Base-by-base conservation (phyloP, 1,140 invertebrate species). In the Bathynomus jamesi region DNA sequence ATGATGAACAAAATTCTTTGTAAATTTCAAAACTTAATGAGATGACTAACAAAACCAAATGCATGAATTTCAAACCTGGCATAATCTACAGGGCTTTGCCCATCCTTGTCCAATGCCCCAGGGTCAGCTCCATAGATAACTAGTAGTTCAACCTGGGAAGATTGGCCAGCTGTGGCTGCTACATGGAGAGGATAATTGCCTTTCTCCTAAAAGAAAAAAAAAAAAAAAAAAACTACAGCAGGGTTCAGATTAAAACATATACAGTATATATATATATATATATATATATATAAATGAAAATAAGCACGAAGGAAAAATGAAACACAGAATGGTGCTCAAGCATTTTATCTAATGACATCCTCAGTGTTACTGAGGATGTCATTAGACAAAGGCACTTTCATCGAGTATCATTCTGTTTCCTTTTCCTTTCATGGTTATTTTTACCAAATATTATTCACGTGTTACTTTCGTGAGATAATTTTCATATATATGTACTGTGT, bases 41-140 rank as follows among this genome's bases (percentile, higher is more conserved):
- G n/a, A n/a, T n/a, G 30, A 63, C 27, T 4, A 63, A 1, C 64
- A n/a, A n/a, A n/a, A n/a, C n/a, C n/a, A n/a, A n/a, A n/a, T n/a
- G n/a, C n/a, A n/a, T n/a, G n/a, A n/a, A 5, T 10, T 76, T 72
- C n/a, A 80, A 83, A 93, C 91, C 88, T 91, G 61, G 94, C 93
- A 83, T 91, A 88, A 78, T 94, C 91, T 28, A 90, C 86, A 3
- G 92, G 88, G 10, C 88, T 91, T 80, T 89, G 88, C 8, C 91
- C 90, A 80, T 87, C 85, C 62, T 83, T 84, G 83, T 96, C 94
- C 21, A 88, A 79, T 28, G 88, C 87, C 69, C 88, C 93, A 46
- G 95, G 92, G 85, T 98, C 95, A 29, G 94, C 95, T 13, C 97
- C 97, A 86, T 98, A 97, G 7, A 93, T 88, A 72, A 94, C 87